Conservation (phyloP, 2,888 invertebrate species). For the Rhodophaea formosa region DNA sequence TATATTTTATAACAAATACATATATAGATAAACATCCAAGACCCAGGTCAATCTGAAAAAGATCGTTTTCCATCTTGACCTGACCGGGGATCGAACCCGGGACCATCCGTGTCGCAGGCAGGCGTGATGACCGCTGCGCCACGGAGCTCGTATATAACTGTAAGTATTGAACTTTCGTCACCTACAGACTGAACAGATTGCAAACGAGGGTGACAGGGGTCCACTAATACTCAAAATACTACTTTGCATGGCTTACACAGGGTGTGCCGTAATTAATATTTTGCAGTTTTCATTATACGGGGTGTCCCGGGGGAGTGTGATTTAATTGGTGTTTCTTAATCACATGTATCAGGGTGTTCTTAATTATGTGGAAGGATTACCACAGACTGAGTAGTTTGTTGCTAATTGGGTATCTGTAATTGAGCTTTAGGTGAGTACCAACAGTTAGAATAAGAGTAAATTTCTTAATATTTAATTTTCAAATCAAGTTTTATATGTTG, state of each 20-base stretch:
- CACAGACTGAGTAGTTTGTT: neutral
- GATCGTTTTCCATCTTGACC: too few species aligned
- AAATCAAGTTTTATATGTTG: too few species aligned
- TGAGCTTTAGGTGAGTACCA: too few species aligned
- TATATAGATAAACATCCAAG: too few species aligned
- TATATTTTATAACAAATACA: too few species aligned
- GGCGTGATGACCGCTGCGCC: too few species aligned
- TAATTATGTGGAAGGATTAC: constrained; percentile 8
- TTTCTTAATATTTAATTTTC: too few species aligned
- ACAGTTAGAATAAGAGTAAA: too few species aligned
- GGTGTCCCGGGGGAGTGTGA: constrained; percentile 2
- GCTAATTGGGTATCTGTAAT: neutral
- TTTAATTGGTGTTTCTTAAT: constrained; percentile 13
- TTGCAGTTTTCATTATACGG: constrained; percentile 18
- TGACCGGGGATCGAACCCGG: too few species aligned
- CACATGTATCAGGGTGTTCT: neutral
- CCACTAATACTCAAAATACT: constrained; percentile 4
- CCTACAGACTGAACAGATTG: neutral
- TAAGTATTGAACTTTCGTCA: neutral
- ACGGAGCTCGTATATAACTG: too few species aligned
- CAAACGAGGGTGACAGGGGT: constrained; percentile 6
- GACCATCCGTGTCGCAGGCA: too few species aligned
- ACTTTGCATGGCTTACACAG: constrained; percentile 4
- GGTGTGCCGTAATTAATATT: constrained; percentile 10
- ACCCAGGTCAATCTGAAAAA: too few species aligned